Base-by-base conservation (phyloP, 2,888 invertebrate species). In the Byasa hedistus region DNA sequence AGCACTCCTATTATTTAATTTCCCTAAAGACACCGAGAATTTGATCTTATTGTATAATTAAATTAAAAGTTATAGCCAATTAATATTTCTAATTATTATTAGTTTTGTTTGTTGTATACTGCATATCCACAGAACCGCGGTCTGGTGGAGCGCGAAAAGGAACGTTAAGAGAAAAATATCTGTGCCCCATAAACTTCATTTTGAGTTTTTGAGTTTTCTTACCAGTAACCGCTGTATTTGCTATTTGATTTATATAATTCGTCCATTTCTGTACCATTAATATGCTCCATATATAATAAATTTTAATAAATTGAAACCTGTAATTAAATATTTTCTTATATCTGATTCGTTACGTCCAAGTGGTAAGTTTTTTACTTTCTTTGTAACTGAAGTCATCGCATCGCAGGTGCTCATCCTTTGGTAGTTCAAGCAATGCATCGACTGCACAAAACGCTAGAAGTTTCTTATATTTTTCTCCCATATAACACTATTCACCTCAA, bases 201-300 rank as follows among this genome's bases (percentile, higher is more conserved):
- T 87, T 86, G 83, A 88, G 84, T 89, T 84, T 87, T 87, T 86
- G 83, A 88, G 84, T 88, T 89, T 79, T 84, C 82, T 65, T 66
- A 59, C 67, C 69, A 80, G 79, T 82, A 80, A 82, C 85, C 86
- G 86, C 86, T 86, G 84, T 85, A 78, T 84, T 79, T 82, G 80
- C 82, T 84, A 80, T 86, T 85, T 86, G 74, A 75, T 81, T 85
- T 75, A 71, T 71, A 75, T 76, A 72, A 75, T 77, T 77, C 71
- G 76, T 70, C 73, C 75, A 76, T 77, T 79, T 75, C 72, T 71
- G 72, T 74, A 74, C 70, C 65, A 71, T 72, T 72, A 66, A 74
- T 73, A 77, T 76, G 76, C 74, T 78, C 74, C 74, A 73, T 70
- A 71, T 73, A 69, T 72, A 69, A 65, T 74, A 73, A 70, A 73